Base-by-base conservation (phyloP, 2,797 vertebrate species). In the Sebastes itinus region DNA sequence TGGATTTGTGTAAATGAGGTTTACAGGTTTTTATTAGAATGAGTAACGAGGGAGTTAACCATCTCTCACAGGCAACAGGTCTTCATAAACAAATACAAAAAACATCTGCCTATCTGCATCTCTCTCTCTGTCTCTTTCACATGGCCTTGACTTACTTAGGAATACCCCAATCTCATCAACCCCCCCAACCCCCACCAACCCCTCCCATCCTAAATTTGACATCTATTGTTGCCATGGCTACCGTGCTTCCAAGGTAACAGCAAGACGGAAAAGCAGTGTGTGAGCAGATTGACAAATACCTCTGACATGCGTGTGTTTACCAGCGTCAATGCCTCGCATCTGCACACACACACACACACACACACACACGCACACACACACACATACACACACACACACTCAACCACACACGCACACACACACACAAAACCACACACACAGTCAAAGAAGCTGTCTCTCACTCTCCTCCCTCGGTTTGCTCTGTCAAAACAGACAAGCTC, bases 211-310 rank as follows among this genome's bases (percentile, higher is more conserved):
- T 69, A 87, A 93, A 90, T 91, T 87, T 89, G 89, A 93, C 94
- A 93, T 95, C 85, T 93, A 88, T 90, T 92, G 95, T 96, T 96
- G 93, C 95, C 93, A 95, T 96, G 94, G 94, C 92, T 92, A 95
- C 95, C 71, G 87, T 89, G 94, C 95, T 95, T 94, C 94, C 93
- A 94, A 94, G 95, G 95, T 95, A 96, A 96, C 95, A 93, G 94
- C 94, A 91, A 94, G 92, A 93, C 75, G 52, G 88, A 86, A 89
- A 93, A 81, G 89, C 87, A 71, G 92, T 75, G 90, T 95, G 94
- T 95, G 95, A 95, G 94, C 92, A 54, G 94, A 92, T 94, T 96
- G 92, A 95, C 94, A 95, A 96, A 94, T 91, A 94, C 92, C 90
- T 92, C 76, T 72, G 66, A 90, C 91, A 80, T 92, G 90, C 88